Conservation (phyloP, 2,797 vertebrate genomes). For the Enteromius radiatus region DNA sequence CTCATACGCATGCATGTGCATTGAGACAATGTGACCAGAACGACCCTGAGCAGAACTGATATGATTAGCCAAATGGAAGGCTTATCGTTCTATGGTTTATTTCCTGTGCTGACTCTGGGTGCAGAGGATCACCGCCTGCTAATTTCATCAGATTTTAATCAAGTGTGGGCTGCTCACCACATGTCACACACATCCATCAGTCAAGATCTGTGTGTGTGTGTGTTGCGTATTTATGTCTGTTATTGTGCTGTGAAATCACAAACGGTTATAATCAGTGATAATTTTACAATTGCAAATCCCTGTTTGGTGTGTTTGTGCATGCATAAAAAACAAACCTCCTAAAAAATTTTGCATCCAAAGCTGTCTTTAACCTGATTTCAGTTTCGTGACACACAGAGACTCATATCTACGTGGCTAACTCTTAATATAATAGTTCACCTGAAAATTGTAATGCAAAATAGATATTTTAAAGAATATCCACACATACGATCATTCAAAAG, state of each 20-base stretch:
- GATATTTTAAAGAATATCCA: neutral
- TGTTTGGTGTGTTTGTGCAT: constrained; percentile 1
- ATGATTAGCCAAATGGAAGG: constrained; percentile 57
- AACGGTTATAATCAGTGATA: neutral
- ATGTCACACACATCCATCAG: constrained; percentile 39
- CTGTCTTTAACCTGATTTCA: constrained; percentile 35
- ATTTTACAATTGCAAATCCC: constrained; percentile 9
- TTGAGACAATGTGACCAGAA: constrained; percentile 51
- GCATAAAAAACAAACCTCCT: neutral
- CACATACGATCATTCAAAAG: neutral
- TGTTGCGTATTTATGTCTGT: constrained; percentile 19
- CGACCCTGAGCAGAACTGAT: constrained; percentile 47
- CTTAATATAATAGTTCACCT: neutral
- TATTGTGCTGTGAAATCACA: constrained; percentile 21
- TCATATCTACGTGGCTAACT: neutral
- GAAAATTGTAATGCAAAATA: neutral
- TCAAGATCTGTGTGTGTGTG: constrained; percentile 26
- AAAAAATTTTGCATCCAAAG: constrained; percentile 33
- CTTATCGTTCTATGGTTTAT: constrained; percentile 51
- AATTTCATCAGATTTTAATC: constrained; percentile 60
- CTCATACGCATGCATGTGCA: neutral
- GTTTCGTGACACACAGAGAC: constrained; percentile 15
- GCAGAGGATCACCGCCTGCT: constrained; percentile 49
- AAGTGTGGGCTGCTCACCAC: constrained; percentile 35
- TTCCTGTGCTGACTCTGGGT: constrained; percentile 43